phyloP scores from a whole-genome alignment of 2,797 vertebrate species.

The Chrysolophus pictus region DNA sequence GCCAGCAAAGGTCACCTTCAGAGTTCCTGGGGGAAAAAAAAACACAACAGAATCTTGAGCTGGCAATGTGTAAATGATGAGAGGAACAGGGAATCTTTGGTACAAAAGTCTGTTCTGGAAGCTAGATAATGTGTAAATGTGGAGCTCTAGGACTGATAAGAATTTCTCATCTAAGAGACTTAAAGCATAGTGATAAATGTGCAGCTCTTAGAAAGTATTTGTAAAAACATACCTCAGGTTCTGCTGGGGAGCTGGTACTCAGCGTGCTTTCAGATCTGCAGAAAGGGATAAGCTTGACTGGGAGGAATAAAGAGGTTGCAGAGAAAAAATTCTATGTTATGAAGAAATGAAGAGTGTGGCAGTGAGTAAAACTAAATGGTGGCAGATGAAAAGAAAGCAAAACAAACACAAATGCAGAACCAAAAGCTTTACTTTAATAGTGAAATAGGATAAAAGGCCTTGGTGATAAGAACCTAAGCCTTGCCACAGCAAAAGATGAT shows the following conservation, averaged over 20 bases:
- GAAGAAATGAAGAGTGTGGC: neutral
- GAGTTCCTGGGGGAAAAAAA: neutral
- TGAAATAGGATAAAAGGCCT: neutral
- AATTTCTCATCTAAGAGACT: neutral
- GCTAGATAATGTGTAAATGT: neutral
- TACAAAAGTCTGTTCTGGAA: neutral
- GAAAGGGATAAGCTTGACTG: neutral
- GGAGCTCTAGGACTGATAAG: neutral
- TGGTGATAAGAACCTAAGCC: neutral
- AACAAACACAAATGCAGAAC: neutral
- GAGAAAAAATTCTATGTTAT: neutral
- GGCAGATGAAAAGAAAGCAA: neutral
- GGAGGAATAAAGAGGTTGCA: neutral
- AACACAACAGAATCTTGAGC: neutral
- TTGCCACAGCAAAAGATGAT: neutral
- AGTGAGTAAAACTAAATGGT: neutral
- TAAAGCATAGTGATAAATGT: neutral
- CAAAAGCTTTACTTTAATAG: neutral
- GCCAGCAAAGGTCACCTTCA: neutral
- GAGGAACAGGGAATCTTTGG: neutral
- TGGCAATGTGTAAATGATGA: neutral
- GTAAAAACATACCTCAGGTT: neutral
- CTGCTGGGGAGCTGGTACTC: neutral
- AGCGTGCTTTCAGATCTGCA: neutral
- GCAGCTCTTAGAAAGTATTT: neutral